Base-by-base conservation (phyloP, 2,888 invertebrate species). In the Phanerotoma sp. region DNA sequence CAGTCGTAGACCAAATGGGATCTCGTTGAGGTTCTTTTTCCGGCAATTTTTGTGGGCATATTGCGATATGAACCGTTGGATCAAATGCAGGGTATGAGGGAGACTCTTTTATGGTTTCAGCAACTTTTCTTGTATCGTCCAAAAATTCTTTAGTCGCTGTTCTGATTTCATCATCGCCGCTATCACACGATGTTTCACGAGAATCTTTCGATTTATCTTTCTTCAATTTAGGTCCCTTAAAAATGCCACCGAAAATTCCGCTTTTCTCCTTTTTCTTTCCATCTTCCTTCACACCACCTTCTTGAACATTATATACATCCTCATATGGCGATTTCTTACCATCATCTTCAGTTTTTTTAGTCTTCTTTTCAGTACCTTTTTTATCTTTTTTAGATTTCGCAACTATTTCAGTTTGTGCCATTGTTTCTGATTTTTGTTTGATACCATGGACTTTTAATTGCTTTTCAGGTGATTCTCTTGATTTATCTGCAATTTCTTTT, bases 401-500 rank as follows among this genome's bases (percentile, higher is more conserved):
- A 11, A 28, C 47, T 20, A 44, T 30, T 15, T 60, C 56, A 20
- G 33, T 60, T 13, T 35, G 20, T n/a, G n/a, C n/a, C n/a, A n/a
- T n/a, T n/a, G n/a, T n/a, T n/a, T n/a, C n/a, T n/a, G n/a, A n/a
- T n/a, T n/a, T n/a, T n/a, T n/a, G n/a, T n/a, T n/a, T n/a, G n/a
- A n/a, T n/a, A n/a, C n/a, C n/a, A n/a, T n/a, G n/a, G n/a, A n/a
- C n/a, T n/a, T n/a, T n/a, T n/a, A n/a, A n/a, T n/a, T n/a, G n/a
- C n/a, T n/a, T n/a, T n/a, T n/a, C n/a, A n/a, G n/a, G n/a, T n/a
- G n/a, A n/a, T 56, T 79, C 78, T 25, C 79, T 79, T 32, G 80
- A 74, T 66, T 55, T 62, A 6, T 83, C 82, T 10, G 82, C 82
- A 25, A 82, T 71, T 66, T 82, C 83, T 62, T 79, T 82, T 22